Base-by-base conservation (phyloP, 2,888 invertebrate genomes). In the Alsophila aescularia region DNA sequence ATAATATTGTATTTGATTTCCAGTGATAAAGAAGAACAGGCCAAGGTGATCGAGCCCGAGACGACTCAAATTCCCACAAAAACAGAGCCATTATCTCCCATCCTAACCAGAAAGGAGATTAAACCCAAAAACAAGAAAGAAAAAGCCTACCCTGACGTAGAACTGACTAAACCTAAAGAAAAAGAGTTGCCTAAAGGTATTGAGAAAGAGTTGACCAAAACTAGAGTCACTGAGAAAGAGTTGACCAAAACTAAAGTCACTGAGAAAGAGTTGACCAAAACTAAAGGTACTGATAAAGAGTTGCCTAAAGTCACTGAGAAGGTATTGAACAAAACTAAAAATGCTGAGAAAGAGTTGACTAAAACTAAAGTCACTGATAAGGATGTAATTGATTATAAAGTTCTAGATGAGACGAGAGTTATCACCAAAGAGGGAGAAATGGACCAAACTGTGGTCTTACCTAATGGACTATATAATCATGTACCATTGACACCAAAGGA, bases 401-500 rank as follows among this genome's bases (percentile, higher is more conserved):
- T 62, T 0, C 47, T 84, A 40, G 78, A 87, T 9, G 75, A 80
- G 31, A 84, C 85, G 0, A 68, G 66, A 18, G 60, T 82, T 0
- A 56, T 83, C 13, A 32, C 18, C 2, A 60, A 54, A 6, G 27
- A 18, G n/a, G 31, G 37, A 9, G 73, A 75, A 16, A 75, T 85
- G 79, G 82, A 90, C 34, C 73, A 73, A n/a, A 87, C 88, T 1
- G 56, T 86, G 21, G 80, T 84, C 1, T 32, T 89, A 32, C 73
- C 81, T 0, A 86, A 83, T 48, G 85, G 83, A 0, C 67, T 80
- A 0, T 84, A 79, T 43, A 76, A 76, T 31, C 85, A 86, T 58
- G 77, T 67, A 0, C 81, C 82, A 0, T 63, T 72, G 0, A 77
- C 81, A 0, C 79, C 83, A 4, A 75, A 73, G 39, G 72, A 63